Conservation (phyloP, 2,797 vertebrate species). For the Holocentrus rufus region DNA sequence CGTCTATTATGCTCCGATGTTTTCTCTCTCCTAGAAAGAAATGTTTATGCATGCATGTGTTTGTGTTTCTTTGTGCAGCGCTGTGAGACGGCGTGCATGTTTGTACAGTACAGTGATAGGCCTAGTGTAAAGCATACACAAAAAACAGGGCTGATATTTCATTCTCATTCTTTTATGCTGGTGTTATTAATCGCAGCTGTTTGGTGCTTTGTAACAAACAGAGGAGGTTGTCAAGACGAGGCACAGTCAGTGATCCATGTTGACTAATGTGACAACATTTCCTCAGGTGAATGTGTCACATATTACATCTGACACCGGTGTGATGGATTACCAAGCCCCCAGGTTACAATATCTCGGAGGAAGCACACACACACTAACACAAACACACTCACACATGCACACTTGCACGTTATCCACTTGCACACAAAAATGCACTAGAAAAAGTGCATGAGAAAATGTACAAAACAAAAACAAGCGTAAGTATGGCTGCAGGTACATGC, state of each 20-base stretch:
- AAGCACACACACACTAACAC: constrained; percentile 14
- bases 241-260: constrained; percentile 34
- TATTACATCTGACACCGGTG: constrained; percentile 48
- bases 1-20: too few relatives aligned
- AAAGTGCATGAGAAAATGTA: too few relatives aligned
- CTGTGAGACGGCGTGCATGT: too few relatives aligned
- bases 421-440: too few relatives aligned
- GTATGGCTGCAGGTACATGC: too few relatives aligned
- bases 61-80: too few relatives aligned
- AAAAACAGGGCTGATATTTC: background rate
- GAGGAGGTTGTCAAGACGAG: constrained; percentile 26
- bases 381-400: constrained; percentile 14
- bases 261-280: constrained; percentile 61
- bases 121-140: background rate
- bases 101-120: too few relatives aligned
- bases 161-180: constrained; percentile 4
- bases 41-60: too few relatives aligned
- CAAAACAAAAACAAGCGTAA: too few relatives aligned
- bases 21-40: too few relatives aligned
- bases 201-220: constrained; percentile 33
- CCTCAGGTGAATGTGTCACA: constrained; percentile 61
- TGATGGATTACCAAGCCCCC: constrained; percentile 62
- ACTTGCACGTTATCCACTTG: too few relatives aligned
- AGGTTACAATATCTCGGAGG: constrained; percentile 32
- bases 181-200: constrained; percentile 47